Base-by-base conservation (phyloP, 2,888 invertebrate genomes). In the Carabus problematicus region DNA sequence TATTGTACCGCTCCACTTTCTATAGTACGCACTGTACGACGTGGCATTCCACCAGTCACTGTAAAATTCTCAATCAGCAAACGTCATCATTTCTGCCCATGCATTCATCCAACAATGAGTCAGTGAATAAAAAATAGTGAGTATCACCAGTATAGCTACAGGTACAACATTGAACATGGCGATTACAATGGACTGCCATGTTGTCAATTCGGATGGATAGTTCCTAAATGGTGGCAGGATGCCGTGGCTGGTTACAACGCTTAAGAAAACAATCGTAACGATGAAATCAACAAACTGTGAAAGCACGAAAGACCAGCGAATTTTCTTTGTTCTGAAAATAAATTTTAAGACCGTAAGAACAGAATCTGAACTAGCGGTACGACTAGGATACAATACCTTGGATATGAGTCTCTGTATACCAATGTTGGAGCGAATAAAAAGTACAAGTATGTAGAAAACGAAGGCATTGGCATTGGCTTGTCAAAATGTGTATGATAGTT, bases 1-100 rank as follows among this genome's bases (percentile, higher is more conserved):
- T 0, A 98, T 96, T 0, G 97, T 91, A 12, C 94, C 87, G 80
- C 98, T 98, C 98, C 98, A 98, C 4, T 92, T 92, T 14, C 96
- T 88, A 81, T 94, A 97, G 81, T 91, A 98, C 11, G 84, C 85
- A 0, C 89, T 88, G 81, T 90, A 96, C 11, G 89, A 89, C 0
- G 90, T 88, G 1, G 91, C 88, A 64, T 93, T 96, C 98, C 97
- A 98, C 97, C 97, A 98, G 77, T 95, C 94, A 90, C 95, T 87
- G 78, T 95, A 89, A 85, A 94, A 91, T 85, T 91, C 85, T 78
- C 97, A 82, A 84, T 98, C 95, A 6, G 89, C 92, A 80, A 98
- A 98, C 71, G 86, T 87, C 70, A 97, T 80, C 82, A 97, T 85
- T 81, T 98, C 98, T 0, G 95, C 93, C 77, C 91, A 94, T 16